A percentile compares a stretch with the other conserved stretches of the same genome.
Evolutionary conservation across 2,888 invertebrate species (phyloP).

Genomic region (Isotomurus palustris): DNA sequence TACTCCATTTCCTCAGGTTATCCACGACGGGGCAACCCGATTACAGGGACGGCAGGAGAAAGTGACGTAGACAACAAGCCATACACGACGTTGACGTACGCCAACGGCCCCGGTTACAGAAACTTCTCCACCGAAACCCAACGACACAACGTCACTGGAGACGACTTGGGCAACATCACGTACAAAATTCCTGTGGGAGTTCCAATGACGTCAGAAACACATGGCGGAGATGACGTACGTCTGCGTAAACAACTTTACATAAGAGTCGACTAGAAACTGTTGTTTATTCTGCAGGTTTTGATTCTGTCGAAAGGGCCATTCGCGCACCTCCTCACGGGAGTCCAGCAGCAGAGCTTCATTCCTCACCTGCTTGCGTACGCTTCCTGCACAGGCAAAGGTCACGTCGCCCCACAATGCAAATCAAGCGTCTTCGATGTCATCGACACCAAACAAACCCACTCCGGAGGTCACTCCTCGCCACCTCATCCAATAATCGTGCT

Average conservation of each 20-base stretch:
- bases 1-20: no score
- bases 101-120: constrained; percentile 66
- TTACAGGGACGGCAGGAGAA: constrained; percentile 12
- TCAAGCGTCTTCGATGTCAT: no score
- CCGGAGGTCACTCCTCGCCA: no score
- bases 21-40: constrained; percentile 11
- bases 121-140: constrained; percentile 46
- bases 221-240: constrained; percentile 83
- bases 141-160: constrained; percentile 12
- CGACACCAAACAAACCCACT: no score
- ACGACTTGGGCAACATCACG: constrained; percentile 11
- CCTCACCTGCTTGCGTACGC: constrained; percentile 72
- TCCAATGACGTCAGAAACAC: constrained; percentile 49
- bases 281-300: no score
- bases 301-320: constrained; percentile 78
- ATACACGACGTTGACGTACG: constrained; percentile 53
- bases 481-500: no score
- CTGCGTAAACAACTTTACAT: no score
- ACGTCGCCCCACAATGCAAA: no score
- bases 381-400: constrained; percentile 70
- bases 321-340: constrained; percentile 73
- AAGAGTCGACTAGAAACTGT: no score
- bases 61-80: constrained; percentile 18
- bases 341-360: constrained; percentile 54
- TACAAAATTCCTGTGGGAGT: constrained; percentile 17